Conservation (phyloP, 2,888 invertebrate species). For the Heliconius hortense region DNA sequence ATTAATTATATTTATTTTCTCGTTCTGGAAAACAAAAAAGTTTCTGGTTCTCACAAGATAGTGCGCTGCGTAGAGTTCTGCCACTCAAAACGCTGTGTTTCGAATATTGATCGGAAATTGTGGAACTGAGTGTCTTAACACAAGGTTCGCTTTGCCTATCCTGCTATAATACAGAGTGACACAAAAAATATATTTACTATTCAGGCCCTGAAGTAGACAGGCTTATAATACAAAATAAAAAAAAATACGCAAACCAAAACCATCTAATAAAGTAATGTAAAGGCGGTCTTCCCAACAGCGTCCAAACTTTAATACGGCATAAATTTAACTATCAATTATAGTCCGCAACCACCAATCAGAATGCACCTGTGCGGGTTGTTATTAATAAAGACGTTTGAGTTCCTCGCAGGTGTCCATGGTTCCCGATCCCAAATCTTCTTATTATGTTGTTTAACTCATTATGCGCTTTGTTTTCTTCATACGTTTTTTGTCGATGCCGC, state of each 20-base stretch:
- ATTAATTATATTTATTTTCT: not conserved
- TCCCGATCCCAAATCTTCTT: slow-evolving; percentile 59
- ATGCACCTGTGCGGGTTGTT: slow-evolving; percentile 70
- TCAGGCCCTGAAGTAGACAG: too few species aligned
- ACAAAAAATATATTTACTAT: too few species aligned
- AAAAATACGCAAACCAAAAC: not conserved
- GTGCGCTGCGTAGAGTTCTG: not conserved
- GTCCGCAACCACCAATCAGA: slow-evolving; percentile 59
- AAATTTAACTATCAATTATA: slow-evolving; percentile 51
- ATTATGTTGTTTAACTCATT: slow-evolving; percentile 79
- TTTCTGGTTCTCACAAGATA: not conserved
- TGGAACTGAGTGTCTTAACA: too few species aligned
- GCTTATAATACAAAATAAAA: not conserved
- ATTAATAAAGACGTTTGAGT: slow-evolving; percentile 78
- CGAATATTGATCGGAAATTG: too few species aligned
- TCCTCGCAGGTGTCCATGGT: slow-evolving; percentile 70
- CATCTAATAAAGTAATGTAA: slow-evolving; percentile 13
- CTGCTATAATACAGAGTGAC: too few species aligned
- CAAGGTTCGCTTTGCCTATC: too few species aligned
- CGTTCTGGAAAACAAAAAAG: too few species aligned
- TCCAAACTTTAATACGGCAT: slow-evolving; percentile 45
- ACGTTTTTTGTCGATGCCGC: slow-evolving; percentile 64
- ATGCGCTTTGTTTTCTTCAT: slow-evolving; percentile 78
- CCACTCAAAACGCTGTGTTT: too few species aligned
- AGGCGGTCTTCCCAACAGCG: slow-evolving; percentile 7